Conservation (phyloP, 2,113 vertebrate genomes). For the Syngnathus floridae region DNA sequence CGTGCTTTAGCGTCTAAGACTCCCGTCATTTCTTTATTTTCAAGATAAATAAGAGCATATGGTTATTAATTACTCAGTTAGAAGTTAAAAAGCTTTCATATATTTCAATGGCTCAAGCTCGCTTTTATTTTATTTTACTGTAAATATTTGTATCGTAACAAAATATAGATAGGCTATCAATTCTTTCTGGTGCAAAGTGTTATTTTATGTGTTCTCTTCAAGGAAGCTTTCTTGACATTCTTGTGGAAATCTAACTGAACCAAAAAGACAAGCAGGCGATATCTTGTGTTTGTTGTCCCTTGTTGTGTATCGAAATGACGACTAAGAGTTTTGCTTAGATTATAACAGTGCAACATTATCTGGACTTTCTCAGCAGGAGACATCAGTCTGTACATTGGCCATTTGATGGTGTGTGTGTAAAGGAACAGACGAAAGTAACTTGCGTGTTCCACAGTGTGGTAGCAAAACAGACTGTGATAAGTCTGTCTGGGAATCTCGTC, state of each 20-base stretch:
- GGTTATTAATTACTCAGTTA: background rate
- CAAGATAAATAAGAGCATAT: background rate
- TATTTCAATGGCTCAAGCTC: too few species aligned
- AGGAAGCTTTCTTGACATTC: background rate
- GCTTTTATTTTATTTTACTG: background rate
- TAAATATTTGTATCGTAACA: background rate
- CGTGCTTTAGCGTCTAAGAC: background rate
- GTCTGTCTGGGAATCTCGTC: constrained; percentile 68
- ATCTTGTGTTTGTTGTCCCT: background rate
- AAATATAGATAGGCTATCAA: background rate
- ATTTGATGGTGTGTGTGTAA: constrained; percentile 21
- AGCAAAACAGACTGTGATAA: constrained; percentile 58
- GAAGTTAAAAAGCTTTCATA: background rate
- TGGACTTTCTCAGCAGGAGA: constrained; percentile 31
- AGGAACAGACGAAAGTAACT: constrained; percentile 33
- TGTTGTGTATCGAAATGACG: constrained; percentile 15
- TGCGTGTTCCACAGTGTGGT: constrained; percentile 32
- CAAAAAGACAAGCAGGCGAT: background rate
- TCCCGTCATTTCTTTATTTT: background rate
- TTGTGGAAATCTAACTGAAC: background rate
- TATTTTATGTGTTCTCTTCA: background rate
- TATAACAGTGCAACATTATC: constrained; percentile 11
- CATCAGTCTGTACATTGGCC: constrained; percentile 5
- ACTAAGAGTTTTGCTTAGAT: constrained; percentile 8
- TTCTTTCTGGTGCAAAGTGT: background rate